Evolutionary conservation across 2,888 invertebrate species (phyloP), one percentile per base, ranked within the genome.

Genomic region (Callyntrura sp.): DNA sequence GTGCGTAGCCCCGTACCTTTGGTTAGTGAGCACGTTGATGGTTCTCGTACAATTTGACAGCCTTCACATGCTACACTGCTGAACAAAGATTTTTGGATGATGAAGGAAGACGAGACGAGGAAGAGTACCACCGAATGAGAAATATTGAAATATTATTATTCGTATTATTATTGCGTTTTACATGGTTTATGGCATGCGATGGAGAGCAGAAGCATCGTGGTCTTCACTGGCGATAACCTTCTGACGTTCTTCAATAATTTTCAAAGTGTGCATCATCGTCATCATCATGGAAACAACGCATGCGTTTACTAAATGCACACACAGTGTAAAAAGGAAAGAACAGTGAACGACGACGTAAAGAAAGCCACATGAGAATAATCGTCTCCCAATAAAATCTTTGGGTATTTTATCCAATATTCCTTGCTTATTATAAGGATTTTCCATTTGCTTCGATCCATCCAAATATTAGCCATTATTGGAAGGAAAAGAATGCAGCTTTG

Each of bases 201-300:
- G 28, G n/a, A 65, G 28, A 65, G 28, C 25, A 25, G n/a, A 0
- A n/a, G 35, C 17, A 43, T 4, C 35, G 43, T 68, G 35, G 17
- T 17, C 14, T 48, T 17, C 9, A 73, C 23, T 73, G 73, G 12
- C 48, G 73, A 73, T 73, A 73, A 73, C 73, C 73, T 73, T 73
- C 45, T 17, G 45, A 48, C 48, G 73, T 14, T 48, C 20, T 20
- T 9, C 1, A 45, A 73, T 43, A 20, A 25, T 12, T 28, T 14
- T 45, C 20, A 14, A 73, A 17, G 14, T n/a, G 6, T 45, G 4
- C n/a, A n/a, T n/a, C n/a, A n/a, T n/a, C n/a, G n/a, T n/a, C n/a
- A n/a, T n/a, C n/a, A n/a, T n/a, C n/a, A n/a, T n/a, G n/a, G n/a
- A n/a, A n/a, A n/a, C n/a, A n/a, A n/a, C n/a, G n/a, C n/a, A n/a